These are phyloP conservation scores for Caenorhabditis panamensis DNA, from an alignment of 2,888 invertebrate species.

Conservation along the genomic window DNA sequence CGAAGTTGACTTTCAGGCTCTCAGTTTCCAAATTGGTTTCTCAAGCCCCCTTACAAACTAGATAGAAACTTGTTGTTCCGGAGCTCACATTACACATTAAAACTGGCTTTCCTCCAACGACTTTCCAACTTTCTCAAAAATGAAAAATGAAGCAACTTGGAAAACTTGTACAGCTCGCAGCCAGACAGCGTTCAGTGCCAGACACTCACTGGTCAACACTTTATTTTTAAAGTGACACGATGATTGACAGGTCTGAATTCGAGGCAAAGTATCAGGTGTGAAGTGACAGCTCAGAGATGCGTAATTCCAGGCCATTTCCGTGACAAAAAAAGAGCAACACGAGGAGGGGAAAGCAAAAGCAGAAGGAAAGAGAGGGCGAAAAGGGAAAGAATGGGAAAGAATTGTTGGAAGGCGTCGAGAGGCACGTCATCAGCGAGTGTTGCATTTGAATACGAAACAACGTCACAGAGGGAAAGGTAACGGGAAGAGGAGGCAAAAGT, in stretches of 20 bases:
- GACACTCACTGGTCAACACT: conserved; percentile 36
- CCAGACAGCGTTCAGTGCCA: conserved; percentile 8
- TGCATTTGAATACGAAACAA: conserved; percentile 40
- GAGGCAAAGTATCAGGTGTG: conserved; percentile 9
- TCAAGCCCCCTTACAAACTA: too few species aligned
- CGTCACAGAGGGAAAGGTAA: conserved; percentile 27
- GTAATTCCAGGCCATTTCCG: conserved; percentile 2
- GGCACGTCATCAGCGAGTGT: conserved; percentile 33
- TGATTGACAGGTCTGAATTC: conserved; percentile 42
- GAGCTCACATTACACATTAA: too few species aligned
- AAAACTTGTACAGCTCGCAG: not conserved
- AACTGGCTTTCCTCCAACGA: not conserved
- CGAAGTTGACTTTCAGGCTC: too few species aligned
- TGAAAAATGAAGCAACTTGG: not conserved
- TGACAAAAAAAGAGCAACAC: conserved; percentile 1
- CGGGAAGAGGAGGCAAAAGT: not conserved
- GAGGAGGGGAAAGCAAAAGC: not conserved
- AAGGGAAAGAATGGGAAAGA: conserved; percentile 5
- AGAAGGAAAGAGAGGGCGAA: not conserved
- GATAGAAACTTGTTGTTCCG: too few species aligned
- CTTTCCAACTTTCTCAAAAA: not conserved
- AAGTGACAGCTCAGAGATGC: conserved; percentile 1
- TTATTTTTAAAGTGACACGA: conserved; percentile 1
- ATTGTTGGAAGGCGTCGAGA: not conserved
- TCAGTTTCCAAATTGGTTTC: too few species aligned